Percentiles rank a stretch among this genome's conserved stretches.
phyloP scores from a whole-genome alignment of 1,140 invertebrate genomes.

The Daktulosphaira vitifoliae region DNA sequence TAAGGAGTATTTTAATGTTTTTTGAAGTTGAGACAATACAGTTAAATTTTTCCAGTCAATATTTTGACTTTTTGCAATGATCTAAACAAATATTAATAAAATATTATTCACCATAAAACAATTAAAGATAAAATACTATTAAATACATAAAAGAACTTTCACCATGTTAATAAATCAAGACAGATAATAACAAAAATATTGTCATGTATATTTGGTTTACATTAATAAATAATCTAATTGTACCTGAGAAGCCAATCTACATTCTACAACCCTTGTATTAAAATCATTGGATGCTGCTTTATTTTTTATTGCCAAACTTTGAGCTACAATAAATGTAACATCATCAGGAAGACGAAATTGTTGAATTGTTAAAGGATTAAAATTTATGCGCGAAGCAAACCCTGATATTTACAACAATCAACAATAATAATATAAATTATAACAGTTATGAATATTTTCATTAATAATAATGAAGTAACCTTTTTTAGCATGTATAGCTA shows the following conservation, averaged over 20 bases:
- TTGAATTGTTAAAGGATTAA: conserved; percentile 72
- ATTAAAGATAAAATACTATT: no score
- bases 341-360: conserved; percentile 71
- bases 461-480: conserved; percentile 50
- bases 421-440: background rate
- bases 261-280: conserved; percentile 91
- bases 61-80: conserved; percentile 58
- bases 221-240: conserved; percentile 29
- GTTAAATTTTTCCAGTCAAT: conserved; percentile 54
- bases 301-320: conserved; percentile 81
- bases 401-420: no score
- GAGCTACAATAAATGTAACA: conserved; percentile 85
- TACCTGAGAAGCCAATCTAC: conserved; percentile 77
- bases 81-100: no score
- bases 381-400: conserved; percentile 85
- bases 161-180: no score
- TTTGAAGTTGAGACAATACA: conserved; percentile 64
- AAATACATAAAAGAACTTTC: no score
- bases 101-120: no score
- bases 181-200: no score
- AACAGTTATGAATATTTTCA: background rate
- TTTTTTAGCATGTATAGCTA: conserved; percentile 81
- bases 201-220: no score
- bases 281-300: conserved; percentile 87
- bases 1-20: conserved; percentile 51